Evolutionary conservation across 1,140 invertebrate genomes (phyloP), one percentile per base, ranked within the genome.

Genomic region (Fopius arisanus): DNA sequence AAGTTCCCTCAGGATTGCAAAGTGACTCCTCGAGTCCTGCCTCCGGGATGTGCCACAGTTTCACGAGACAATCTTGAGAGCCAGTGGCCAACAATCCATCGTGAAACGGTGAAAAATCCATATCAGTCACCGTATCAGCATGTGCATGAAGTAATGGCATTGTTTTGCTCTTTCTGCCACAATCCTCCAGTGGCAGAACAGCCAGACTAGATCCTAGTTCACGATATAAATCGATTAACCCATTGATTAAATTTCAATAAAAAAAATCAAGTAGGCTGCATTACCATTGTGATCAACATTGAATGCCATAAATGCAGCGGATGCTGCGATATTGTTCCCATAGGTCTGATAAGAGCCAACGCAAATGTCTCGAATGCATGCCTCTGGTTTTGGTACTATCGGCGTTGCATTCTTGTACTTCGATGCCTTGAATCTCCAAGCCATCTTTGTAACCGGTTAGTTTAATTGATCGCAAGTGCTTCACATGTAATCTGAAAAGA

Each of bases 331-430:
- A 83, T 96, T 96, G 84, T 97, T 97, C 67, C 96, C 96, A 90
- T 95, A 96, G 21, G 95, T 96, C 82, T 96, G 94, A 87, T 96
- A 95, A 23, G 95, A 96, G 3, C 95, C 95, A 63, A 97, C 94
- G 80, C 92, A 94, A 72, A 98, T 92, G 83, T 97, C 96, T 76
- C 94, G 90, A 77, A 98, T 94, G 87, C 95, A 96, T 73, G 94
- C 93, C 89, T 97, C 96, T 74, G 94, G 94, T 84, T 96, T 97
- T 9, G 96, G 95, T 77, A 96, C 93, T 83, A 97, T 96, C 26
- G 96, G 96, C 76, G 95, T 93, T 73, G 96, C 95, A 94, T 98
- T 98, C 91, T 97, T 97, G 87, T 96, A 98, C 86, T 98, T 98
- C 69, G 96, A 97, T 83, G 95, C 95, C 91, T 98, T 98, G 88